phyloP scores from a whole-genome alignment of 2,113 vertebrate species.

The Bambusicola thoracicus region DNA sequence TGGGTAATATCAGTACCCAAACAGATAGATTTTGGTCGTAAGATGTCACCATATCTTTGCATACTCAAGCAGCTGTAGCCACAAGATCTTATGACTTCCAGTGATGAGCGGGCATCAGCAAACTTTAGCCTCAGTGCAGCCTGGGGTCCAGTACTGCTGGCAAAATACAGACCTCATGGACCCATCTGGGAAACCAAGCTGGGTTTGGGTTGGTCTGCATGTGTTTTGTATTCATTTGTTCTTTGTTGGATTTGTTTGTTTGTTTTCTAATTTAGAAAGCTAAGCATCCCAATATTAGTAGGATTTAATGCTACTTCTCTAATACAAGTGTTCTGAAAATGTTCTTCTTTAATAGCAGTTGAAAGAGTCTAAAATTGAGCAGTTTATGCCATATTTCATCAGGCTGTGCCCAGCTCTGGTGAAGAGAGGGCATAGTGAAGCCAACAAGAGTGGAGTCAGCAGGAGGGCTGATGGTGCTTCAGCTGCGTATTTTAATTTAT shows the following conservation, averaged over 20 bases:
- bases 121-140: background rate
- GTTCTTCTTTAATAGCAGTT: background rate
- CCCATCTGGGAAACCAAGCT: background rate
- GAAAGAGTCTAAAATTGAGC: background rate
- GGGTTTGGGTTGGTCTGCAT: background rate
- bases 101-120: background rate
- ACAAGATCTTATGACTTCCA: fast-evolving
- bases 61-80: background rate
- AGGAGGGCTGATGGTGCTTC: background rate
- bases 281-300: background rate
- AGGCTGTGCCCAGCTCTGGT: background rate
- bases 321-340: background rate
- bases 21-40: background rate
- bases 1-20: background rate
- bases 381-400: background rate
- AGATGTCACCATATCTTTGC: background rate
- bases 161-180: background rate
- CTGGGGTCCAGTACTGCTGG: background rate
- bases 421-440: background rate
- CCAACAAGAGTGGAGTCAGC: background rate
- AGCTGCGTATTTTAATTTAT: background rate
- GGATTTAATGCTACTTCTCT: background rate
- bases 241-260: background rate
- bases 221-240: background rate
- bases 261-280: background rate